phyloP scores from a whole-genome alignment of 2,113 vertebrate genomes.

The Poeciliopsis turrubarensis region DNA sequence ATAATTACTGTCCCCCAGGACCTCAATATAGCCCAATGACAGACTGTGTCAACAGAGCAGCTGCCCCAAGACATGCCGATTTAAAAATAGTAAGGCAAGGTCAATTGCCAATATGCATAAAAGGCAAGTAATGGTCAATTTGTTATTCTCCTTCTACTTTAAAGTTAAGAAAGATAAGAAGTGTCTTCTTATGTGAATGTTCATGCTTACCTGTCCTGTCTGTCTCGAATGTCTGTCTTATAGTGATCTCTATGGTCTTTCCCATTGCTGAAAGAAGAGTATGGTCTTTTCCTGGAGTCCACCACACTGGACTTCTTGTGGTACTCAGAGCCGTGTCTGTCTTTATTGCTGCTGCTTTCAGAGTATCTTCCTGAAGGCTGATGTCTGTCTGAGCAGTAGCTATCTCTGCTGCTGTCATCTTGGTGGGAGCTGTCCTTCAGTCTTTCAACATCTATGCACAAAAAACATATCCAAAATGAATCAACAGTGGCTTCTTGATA shows the following conservation, averaged over 20 bases:
- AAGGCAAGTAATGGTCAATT: too few relatives aligned
- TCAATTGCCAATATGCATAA: too few relatives aligned
- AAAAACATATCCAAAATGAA: fast-evolving
- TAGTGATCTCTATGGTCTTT: constrained; percentile 97
- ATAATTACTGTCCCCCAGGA: too few relatives aligned
- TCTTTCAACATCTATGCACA: constrained; percentile 86
- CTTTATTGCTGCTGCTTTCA: constrained; percentile 84
- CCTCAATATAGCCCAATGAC: too few relatives aligned
- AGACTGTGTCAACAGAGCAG: too few relatives aligned
- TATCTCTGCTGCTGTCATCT: constrained; percentile 96
- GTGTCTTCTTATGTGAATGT: too few relatives aligned
- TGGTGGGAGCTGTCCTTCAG: constrained; percentile 91
- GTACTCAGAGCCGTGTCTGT: constrained; percentile 85
- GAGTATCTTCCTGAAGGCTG: constrained; percentile 85
- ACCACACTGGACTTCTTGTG: constrained; percentile 83
- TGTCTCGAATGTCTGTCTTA: constrained; percentile 86
- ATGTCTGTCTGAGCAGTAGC: constrained; percentile 94
- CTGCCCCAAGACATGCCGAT: too few relatives aligned
- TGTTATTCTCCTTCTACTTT: too few relatives aligned
- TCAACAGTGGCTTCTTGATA: fast-evolving
- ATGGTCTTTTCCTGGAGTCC: constrained; percentile 89
- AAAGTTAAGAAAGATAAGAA: too few relatives aligned
- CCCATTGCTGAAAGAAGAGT: constrained; percentile 94
- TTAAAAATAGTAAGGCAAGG: too few relatives aligned
- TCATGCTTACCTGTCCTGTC: constrained; percentile 74